Percentiles rank a stretch among this genome's conserved stretches.
Evolutionary conservation across 2,797 vertebrate genomes (phyloP).

Genomic region (Chelon auratus): DNA sequence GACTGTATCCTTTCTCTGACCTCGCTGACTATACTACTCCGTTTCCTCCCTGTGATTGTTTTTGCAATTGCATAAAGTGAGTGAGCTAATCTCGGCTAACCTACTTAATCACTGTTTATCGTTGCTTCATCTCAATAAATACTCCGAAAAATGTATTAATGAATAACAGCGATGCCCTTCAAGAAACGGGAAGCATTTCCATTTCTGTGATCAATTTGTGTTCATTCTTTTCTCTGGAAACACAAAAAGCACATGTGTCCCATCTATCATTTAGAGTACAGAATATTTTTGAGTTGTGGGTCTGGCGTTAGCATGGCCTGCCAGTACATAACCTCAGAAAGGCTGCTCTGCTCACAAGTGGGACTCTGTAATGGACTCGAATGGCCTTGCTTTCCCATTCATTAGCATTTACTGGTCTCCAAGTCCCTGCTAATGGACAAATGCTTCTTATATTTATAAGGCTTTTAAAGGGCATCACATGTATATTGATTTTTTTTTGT

Average conservation of each 20-base stretch:
- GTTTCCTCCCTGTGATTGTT: constrained; percentile 46
- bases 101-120: constrained; percentile 65
- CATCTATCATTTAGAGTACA: constrained; percentile 78
- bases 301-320: constrained; percentile 71
- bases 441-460: constrained; percentile 88
- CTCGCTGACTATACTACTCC: constrained; percentile 32
- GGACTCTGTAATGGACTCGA: constrained; percentile 87
- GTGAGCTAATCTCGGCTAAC: constrained; percentile 50
- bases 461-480: constrained; percentile 87
- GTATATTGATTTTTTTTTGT: constrained; percentile 82
- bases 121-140: constrained; percentile 72
- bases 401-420: constrained; percentile 88
- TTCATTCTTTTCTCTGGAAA: constrained; percentile 69
- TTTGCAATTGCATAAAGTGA: constrained; percentile 53
- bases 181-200: constrained; percentile 60
- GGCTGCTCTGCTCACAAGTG: constrained; percentile 74
- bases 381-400: constrained; percentile 84
- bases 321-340: constrained; percentile 83
- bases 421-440: constrained; percentile 86
- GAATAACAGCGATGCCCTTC: constrained; percentile 60
- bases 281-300: constrained; percentile 82
- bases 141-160: constrained; percentile 65
- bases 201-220: constrained; percentile 74
- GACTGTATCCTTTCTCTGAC: constrained; percentile 51
- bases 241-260: constrained; percentile 77